phyloP scores from a whole-genome alignment of 1,140 invertebrate genomes.

The Euschistus heros region DNA sequence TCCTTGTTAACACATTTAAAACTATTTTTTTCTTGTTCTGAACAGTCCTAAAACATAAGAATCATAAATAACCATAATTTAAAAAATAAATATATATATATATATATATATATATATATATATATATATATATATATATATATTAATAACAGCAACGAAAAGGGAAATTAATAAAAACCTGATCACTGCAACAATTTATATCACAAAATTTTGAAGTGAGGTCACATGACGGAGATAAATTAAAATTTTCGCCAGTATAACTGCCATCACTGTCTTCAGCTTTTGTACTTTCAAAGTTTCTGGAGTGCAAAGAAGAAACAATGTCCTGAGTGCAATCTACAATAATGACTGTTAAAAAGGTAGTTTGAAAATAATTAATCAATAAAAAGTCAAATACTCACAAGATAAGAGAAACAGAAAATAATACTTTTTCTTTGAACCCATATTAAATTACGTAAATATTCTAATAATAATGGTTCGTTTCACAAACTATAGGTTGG shows the following conservation, averaged over 20 bases:
- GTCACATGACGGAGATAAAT: not conserved
- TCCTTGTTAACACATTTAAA: not conserved
- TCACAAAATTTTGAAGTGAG: not conserved
- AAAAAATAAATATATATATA: too few relatives aligned
- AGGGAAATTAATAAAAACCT: not conserved
- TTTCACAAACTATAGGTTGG: conserved; percentile 4
- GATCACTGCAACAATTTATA: conserved; percentile 13
- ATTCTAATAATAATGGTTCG: conserved; percentile 1
- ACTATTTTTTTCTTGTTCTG: not conserved
- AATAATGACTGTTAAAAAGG: too few relatives aligned
- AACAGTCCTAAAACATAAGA: not conserved
- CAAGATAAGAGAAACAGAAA: too few relatives aligned
- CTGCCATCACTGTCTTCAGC: too few relatives aligned
- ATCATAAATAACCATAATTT: not conserved
- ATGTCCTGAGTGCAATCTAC: too few relatives aligned
- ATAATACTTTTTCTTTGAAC: too few relatives aligned
- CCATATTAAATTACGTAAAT: not conserved
- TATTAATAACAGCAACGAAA: not conserved
- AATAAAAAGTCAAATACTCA: too few relatives aligned
- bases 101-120: too few relatives aligned
- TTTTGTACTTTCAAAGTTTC: too few relatives aligned
- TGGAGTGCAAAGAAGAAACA: too few relatives aligned
- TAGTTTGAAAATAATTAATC: too few relatives aligned
- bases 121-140: too few relatives aligned
- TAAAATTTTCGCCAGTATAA: not conserved